These are phyloP conservation scores for Pseudoips prasinana DNA, from an alignment of 2,888 invertebrate genomes.

Conservation along the genomic window DNA sequence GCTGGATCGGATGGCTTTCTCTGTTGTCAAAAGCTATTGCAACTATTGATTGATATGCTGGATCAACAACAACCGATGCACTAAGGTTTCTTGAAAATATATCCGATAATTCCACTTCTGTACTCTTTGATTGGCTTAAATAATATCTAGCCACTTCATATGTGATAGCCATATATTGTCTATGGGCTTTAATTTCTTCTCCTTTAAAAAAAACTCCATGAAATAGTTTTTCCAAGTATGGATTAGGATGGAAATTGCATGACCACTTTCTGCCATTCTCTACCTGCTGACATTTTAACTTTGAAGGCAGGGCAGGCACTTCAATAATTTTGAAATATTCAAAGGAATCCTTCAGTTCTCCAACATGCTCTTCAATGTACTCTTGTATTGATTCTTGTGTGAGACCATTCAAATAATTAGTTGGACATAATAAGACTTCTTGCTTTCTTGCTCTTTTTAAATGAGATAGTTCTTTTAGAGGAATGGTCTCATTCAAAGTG, in stretches of 20 bases:
- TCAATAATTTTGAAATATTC: constrained; percentile 74
- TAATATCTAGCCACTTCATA: constrained; percentile 76
- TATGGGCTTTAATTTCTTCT: constrained; percentile 79
- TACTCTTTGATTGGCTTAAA: constrained; percentile 18
- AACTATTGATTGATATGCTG: constrained; percentile 83
- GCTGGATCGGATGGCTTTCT: constrained; percentile 87
- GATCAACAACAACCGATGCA: constrained; percentile 87
- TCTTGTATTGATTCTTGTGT: constrained; percentile 63
- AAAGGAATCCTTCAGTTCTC: constrained; percentile 71
- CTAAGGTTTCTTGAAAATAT: constrained; percentile 37
- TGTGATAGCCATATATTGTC: constrained; percentile 81
- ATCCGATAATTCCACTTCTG: constrained; percentile 19
- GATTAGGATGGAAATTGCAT: constrained; percentile 91
- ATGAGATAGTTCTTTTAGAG: constrained; percentile 84
- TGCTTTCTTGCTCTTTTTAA: constrained; percentile 86
- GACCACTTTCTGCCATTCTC: constrained; percentile 87
- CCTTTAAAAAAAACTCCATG: constrained; percentile 83
- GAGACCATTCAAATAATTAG: constrained; percentile 31
- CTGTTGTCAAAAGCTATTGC: constrained; percentile 84
- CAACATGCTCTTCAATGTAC: constrained; percentile 61
- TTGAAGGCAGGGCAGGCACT: constrained; percentile 84
- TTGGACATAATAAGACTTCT: constrained; percentile 81
- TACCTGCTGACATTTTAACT: constrained; percentile 85
- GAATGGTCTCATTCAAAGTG: constrained; percentile 80
- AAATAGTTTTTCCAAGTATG: constrained; percentile 85